Evolutionary conservation across 92 coral and sea anemone species (phyloP).

Genomic region (Siderastrea siderea): DNA sequence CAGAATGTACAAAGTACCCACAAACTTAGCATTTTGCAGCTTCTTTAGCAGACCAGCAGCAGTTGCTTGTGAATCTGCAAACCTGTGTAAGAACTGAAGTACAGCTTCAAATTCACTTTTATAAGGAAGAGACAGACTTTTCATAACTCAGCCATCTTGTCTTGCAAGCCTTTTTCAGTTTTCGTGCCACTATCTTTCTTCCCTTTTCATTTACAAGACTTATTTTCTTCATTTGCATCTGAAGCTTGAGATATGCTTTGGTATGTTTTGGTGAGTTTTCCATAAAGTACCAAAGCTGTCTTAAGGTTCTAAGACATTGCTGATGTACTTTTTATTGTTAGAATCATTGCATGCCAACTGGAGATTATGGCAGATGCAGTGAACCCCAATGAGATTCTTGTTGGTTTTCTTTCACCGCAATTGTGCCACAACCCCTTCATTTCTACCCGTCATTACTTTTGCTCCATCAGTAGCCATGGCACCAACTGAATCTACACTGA

Average conservation of each 20-base stretch:
- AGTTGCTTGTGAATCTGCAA: slow-evolving; percentile 52
- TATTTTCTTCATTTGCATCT: slow-evolving; percentile 41
- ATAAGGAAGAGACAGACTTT: slow-evolving; percentile 21
- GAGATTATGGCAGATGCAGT: slow-evolving; percentile 60
- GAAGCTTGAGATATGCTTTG: slow-evolving; percentile 40
- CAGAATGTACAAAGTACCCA: slow-evolving; percentile 48
- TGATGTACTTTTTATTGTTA: slow-evolving; percentile 46
- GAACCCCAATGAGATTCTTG: slow-evolving; percentile 51
- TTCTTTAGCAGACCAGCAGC: slow-evolving; percentile 43
- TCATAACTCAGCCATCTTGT: slow-evolving; percentile 44
- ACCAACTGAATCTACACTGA: slow-evolving; percentile 51
- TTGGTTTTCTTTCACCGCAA: slow-evolving; percentile 51
- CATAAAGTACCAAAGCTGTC: slow-evolving; percentile 52
- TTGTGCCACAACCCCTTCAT: slow-evolving; percentile 44
- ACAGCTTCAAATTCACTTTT: slow-evolving; percentile 43
- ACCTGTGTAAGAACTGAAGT: slow-evolving; percentile 45
- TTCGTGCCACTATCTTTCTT: slow-evolving; percentile 25
- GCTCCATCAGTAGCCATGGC: slow-evolving; percentile 61
- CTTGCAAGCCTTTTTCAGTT: slow-evolving; percentile 37
- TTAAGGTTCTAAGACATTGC: slow-evolving; percentile 48
- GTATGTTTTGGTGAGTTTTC: slow-evolving; percentile 48
- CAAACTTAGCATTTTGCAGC: slow-evolving; percentile 49
- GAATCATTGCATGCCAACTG: slow-evolving; percentile 59
- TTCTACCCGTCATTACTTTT: slow-evolving; percentile 54
- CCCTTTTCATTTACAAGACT: slow-evolving; percentile 33